Conservation (phyloP, 2,888 invertebrate species). For the Ophraella communa region DNA sequence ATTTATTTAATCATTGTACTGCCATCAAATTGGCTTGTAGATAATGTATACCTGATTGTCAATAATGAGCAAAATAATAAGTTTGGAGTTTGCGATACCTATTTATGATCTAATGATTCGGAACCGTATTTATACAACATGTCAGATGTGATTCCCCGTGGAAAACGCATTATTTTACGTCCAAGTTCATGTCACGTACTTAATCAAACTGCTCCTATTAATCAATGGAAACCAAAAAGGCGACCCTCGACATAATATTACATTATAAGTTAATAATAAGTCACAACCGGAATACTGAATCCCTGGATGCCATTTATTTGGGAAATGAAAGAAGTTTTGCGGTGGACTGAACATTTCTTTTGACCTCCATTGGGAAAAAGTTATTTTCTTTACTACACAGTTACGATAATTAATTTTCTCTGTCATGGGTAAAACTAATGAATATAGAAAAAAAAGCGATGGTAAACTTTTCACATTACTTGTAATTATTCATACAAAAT, state of each 20-base stretch:
- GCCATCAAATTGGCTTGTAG: too few relatives aligned
- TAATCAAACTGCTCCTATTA: conserved; percentile 55
- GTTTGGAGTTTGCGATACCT: not conserved
- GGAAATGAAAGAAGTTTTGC: conserved; percentile 34
- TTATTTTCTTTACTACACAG: conserved; percentile 23
- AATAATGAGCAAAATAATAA: too few relatives aligned
- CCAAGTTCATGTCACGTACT: conserved; percentile 53
- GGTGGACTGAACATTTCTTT: conserved; percentile 19
- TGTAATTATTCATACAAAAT: too few relatives aligned
- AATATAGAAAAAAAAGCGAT: not conserved
- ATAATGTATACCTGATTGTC: too few relatives aligned
- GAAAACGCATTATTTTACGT: conserved; percentile 53
- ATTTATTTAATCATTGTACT: too few relatives aligned
- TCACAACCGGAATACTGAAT: conserved; percentile 33
- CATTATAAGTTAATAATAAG: conserved; percentile 41
- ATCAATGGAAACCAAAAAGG: conserved; percentile 47
- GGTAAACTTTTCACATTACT: not conserved
- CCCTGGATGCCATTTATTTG: conserved; percentile 26
- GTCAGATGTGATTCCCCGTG: conserved; percentile 35
- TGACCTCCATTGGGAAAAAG: conserved; percentile 16
- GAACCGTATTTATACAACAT: not conserved
- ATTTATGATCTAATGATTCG: not conserved
- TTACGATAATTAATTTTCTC: conserved; percentile 25
- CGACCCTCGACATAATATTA: conserved; percentile 40
- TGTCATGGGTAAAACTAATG: not conserved